Conservation (phyloP, 2,888 invertebrate genomes). For the Cloeon dipterum region DNA sequence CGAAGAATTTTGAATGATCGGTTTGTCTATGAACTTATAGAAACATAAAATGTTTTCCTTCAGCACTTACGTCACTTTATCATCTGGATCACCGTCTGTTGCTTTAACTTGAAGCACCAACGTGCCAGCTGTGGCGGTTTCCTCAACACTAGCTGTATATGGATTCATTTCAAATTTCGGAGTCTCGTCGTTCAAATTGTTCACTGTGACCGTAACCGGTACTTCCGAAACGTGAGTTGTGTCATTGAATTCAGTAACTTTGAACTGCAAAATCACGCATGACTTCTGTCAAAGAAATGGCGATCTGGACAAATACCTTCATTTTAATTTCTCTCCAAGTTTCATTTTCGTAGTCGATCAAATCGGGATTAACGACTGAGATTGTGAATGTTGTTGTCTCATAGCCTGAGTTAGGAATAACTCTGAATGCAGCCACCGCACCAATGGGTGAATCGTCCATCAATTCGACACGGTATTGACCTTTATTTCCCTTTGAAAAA, state of each 20-base stretch:
- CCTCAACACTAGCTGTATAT: conserved; percentile 18
- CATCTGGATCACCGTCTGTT: conserved; percentile 26
- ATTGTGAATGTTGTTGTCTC: conserved; percentile 30
- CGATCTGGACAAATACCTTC: conserved; percentile 14
- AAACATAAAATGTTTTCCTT: conserved; percentile 1
- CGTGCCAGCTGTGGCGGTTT: conserved; percentile 23
- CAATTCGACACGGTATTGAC: conserved; percentile 26
- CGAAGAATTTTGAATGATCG: too few species aligned
- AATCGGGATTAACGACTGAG: conserved; percentile 25
- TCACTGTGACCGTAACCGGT: conserved; percentile 25
- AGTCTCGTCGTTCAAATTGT: conserved; percentile 45
- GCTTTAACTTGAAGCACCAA: conserved; percentile 30
- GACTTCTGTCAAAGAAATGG: background rate
- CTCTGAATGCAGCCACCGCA: conserved; percentile 28
- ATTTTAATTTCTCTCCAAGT: conserved; percentile 24
- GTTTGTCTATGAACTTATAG: too few species aligned
- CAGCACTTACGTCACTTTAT: conserved; percentile 27
- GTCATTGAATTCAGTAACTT: conserved; percentile 14
- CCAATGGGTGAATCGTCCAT: conserved; percentile 9
- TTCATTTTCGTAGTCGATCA: conserved; percentile 32
- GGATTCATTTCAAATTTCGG: conserved; percentile 29
- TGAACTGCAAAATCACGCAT: conserved; percentile 13
- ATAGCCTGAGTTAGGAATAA: conserved; percentile 35
- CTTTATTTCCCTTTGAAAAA: conserved; percentile 27
- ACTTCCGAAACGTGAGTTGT: conserved; percentile 9